Base-by-base conservation (phyloP, 2,888 invertebrate species). In the Dusona sp. region DNA sequence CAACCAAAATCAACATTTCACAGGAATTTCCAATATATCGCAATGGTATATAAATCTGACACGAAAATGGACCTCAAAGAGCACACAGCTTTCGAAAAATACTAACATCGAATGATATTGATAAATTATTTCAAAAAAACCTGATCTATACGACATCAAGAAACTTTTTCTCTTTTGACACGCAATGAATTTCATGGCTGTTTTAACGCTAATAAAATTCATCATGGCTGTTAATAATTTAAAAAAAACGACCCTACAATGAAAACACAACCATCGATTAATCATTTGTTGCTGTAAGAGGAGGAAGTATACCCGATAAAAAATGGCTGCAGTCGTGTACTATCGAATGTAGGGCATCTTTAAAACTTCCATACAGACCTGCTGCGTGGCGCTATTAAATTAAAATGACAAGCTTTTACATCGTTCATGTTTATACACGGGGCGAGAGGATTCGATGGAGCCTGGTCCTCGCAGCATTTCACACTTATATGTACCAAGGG, bases 361-460 rank as follows among this genome's bases (percentile, higher is more conserved):
- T 2, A 8, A 45, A 75, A 45, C 54, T 51, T 54, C 74, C 65
- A 22, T 13, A 78, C 19, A 33, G 13, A 80, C 64, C 75, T 51
- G 65, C 65, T 48, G 87, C 84, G 79, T 84, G 87, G 87, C 74
- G 85, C 88, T 88, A 90, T 90, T 89, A 89, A 91, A 92, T 90
- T 89, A 88, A 91, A 91, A 89, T 87, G 88, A 89, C 90, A 88
- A 86, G 87, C 87, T 89, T 89, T 87, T 78, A 88, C 64, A 13
- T n/a, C 78, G 57, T 74, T 67, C 57, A 61, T 73, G 57, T 78
- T 84, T 48, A 57, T 77, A 82, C 81, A 65, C 83, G 88, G 88
- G 87, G 61, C 42, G 45, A n/a, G 84, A 51, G 51, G 25, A 80
- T 77, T 72, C 67, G 68, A 85, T 22, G 61, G 54, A 48, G 48